A percentile compares a stretch with the other conserved stretches of the same genome.
Evolutionary conservation across 2,797 vertebrate genomes (phyloP).

Genomic region (Morus bassanus): DNA sequence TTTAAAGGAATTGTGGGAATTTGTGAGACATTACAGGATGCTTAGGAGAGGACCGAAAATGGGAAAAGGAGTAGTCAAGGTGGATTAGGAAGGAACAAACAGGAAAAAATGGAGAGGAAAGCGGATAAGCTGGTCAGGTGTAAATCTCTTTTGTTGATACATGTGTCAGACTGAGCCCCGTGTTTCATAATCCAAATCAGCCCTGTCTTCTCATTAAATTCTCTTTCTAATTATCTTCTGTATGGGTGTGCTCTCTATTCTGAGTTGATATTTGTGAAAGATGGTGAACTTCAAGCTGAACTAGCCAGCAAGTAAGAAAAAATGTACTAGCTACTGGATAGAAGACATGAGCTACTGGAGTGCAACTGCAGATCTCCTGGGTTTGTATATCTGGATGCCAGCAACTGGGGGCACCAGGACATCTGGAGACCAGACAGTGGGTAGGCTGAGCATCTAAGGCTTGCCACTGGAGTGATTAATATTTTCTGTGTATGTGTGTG

Average conservation of each 20-base stretch:
- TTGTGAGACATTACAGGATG: neutral
- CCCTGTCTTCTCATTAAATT: neutral
- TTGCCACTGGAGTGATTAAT: neutral
- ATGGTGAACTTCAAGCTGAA: neutral
- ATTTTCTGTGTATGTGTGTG: neutral
- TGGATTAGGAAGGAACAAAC: neutral
- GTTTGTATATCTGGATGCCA: neutral
- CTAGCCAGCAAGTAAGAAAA: neutral
- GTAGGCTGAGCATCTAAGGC: neutral
- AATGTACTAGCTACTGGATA: neutral
- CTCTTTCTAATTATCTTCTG: neutral
- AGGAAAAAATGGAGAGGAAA: neutral
- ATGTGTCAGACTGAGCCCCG: neutral
- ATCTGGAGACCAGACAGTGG: neutral
- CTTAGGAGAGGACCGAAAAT: neutral
- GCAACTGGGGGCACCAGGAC: fast-evolving
- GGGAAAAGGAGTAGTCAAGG: neutral
- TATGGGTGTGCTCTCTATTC: neutral
- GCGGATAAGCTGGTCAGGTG: neutral
- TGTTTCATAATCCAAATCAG: neutral
- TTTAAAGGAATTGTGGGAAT: neutral
- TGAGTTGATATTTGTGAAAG: neutral
- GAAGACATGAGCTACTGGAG: neutral
- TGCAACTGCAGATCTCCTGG: neutral
- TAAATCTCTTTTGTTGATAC: neutral